Evolutionary conservation across 2,888 invertebrate species (phyloP).

Genomic region (Parnassius smintheus): DNA sequence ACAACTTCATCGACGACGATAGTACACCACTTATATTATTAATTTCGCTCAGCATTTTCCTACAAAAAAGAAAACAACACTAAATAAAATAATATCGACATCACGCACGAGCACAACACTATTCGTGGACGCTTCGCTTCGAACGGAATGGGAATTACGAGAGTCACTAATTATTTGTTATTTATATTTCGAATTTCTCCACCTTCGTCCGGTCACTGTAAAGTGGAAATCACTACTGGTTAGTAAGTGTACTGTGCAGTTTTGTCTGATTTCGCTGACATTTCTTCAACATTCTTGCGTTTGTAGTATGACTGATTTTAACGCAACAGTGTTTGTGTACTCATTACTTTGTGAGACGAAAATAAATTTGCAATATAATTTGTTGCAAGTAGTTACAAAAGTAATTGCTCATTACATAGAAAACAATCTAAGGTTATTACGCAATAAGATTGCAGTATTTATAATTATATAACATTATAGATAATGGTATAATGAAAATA

Average conservation of each 20-base stretch:
- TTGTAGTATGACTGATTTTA: slow-evolving; percentile 50
- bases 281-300: slow-evolving; percentile 53
- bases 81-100: slow-evolving; percentile 55
- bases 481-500: no score
- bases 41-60: slow-evolving; percentile 79
- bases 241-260: slow-evolving; percentile 46
- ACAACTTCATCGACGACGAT: slow-evolving; percentile 77
- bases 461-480: no score
- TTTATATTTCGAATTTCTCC: slow-evolving; percentile 73
- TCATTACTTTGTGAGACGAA: slow-evolving; percentile 26
- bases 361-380: slow-evolving; percentile 16
- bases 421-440: no score
- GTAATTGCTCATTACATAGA: no score
- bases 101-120: slow-evolving; percentile 68
- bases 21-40: slow-evolving; percentile 80
- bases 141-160: slow-evolving; percentile 33
- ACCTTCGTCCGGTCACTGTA: slow-evolving; percentile 79
- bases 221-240: slow-evolving; percentile 79
- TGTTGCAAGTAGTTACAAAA: neutral
- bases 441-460: no score
- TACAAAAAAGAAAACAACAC: slow-evolving; percentile 76
- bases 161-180: slow-evolving; percentile 46
- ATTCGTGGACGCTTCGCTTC: slow-evolving; percentile 41
- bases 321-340: slow-evolving; percentile 41
- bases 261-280: slow-evolving; percentile 55